phyloP scores from a whole-genome alignment of 2,797 vertebrate species.

The Prionace glauca region DNA sequence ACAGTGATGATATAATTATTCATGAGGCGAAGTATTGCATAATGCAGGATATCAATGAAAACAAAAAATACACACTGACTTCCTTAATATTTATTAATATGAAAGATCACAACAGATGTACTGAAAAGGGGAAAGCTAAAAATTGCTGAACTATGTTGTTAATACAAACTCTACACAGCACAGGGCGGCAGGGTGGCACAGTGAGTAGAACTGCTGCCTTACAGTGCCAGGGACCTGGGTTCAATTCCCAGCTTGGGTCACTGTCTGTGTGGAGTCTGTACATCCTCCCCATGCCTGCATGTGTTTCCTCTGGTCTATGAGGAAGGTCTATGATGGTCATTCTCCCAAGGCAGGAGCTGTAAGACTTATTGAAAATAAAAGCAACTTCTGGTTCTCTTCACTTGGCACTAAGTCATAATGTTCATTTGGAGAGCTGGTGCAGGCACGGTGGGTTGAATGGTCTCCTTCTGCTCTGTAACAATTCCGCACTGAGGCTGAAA shows the following conservation, averaged over 20 bases:
- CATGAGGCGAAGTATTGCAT: conserved; percentile 46
- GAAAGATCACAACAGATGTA: conserved; percentile 42
- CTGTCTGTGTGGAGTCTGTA: too few species aligned
- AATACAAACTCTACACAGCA: neutral
- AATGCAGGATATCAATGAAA: conserved; percentile 51
- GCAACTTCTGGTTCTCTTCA: neutral
- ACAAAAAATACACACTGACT: conserved; percentile 48
- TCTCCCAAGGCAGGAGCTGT: neutral
- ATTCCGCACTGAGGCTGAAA: neutral
- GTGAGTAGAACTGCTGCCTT: too few species aligned
- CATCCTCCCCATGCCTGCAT: too few species aligned
- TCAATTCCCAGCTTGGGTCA: too few species aligned
- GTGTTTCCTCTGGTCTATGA: too few species aligned
- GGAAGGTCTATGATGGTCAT: neutral
- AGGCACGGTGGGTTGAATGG: too few species aligned
- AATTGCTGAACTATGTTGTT: conserved; percentile 14
- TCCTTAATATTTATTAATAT: conserved; percentile 54
- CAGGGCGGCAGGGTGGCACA: too few species aligned
- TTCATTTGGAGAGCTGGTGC: too few species aligned
- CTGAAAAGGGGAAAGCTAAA: conserved; percentile 42
- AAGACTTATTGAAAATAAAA: neutral
- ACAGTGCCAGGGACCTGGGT: too few species aligned
- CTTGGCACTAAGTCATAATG: too few species aligned
- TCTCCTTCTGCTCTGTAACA: too few species aligned
- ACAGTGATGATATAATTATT: conserved; percentile 50